Conservation (phyloP, 2,888 invertebrate species). For the Latrodectus elegans region DNA sequence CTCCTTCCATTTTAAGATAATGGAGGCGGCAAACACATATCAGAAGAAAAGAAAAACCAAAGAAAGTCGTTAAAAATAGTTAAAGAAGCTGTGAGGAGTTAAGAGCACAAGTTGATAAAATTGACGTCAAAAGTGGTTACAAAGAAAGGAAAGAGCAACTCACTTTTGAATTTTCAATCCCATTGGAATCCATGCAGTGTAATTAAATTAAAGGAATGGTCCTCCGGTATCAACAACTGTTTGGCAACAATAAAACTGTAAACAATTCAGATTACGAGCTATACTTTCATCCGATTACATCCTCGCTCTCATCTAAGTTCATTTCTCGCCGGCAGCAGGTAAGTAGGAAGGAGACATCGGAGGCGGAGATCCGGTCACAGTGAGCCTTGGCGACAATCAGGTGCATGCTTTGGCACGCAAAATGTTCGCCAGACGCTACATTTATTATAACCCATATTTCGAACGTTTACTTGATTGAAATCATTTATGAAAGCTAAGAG, state of each 20-base stretch:
- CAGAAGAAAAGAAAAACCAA: too few relatives aligned
- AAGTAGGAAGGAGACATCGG: neutral
- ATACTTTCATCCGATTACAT: neutral
- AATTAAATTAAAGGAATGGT: neutral
- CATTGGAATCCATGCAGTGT: neutral
- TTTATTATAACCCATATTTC: too few relatives aligned
- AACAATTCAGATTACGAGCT: neutral
- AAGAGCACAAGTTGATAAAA: too few relatives aligned
- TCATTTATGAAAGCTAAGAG: too few relatives aligned
- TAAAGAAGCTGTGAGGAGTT: too few relatives aligned
- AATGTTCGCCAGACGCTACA: neutral
- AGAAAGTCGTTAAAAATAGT: too few relatives aligned
- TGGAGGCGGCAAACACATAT: too few relatives aligned
- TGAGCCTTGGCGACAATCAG: neutral
- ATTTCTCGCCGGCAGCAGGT: neutral
- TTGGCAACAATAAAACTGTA: neutral
- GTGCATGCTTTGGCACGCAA: neutral
- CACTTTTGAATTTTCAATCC: neutral
- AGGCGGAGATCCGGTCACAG: slow-evolving; percentile 1
- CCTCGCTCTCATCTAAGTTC: neutral
- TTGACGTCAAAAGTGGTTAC: too few relatives aligned
- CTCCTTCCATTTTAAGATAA: too few relatives aligned
- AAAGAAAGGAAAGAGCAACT: neutral
- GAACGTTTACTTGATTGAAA: too few relatives aligned
- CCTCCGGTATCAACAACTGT: neutral